phyloP scores from a whole-genome alignment of 2,888 invertebrate species.

The Leptarthrus brevirostris region DNA sequence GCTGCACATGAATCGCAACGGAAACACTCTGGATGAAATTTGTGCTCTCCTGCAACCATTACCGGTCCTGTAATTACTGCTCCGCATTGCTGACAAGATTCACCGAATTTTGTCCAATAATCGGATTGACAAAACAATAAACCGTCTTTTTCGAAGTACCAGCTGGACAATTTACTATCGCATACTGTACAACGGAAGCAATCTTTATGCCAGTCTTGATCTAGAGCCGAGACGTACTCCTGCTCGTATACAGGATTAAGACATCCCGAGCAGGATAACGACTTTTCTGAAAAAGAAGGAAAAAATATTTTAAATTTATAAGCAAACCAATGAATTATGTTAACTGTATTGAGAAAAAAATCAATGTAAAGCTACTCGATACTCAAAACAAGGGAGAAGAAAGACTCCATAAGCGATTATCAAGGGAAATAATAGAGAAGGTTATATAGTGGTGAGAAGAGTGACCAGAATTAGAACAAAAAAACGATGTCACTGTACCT shows the following conservation, averaged over 20 bases:
- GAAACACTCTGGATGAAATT: slow-evolving; percentile 97
- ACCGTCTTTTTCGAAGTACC: slow-evolving; percentile 95
- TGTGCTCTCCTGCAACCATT: slow-evolving; percentile 94
- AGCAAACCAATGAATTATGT: too few species aligned
- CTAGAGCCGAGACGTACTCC: slow-evolving; percentile 83
- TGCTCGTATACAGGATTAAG: slow-evolving; percentile 62
- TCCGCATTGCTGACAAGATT: slow-evolving; percentile 89
- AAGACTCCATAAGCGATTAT: too few species aligned
- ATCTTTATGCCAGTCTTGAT: slow-evolving; percentile 89
- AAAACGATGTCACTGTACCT: too few species aligned
- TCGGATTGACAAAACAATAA: slow-evolving; percentile 88
- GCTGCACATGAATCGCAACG: slow-evolving; percentile 83
- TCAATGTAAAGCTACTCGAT: too few species aligned
- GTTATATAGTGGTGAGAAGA: too few species aligned
- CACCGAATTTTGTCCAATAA: slow-evolving; percentile 89
- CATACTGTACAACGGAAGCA: slow-evolving; percentile 95
- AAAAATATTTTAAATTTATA: too few species aligned
- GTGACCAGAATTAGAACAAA: too few species aligned
- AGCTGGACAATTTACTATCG: slow-evolving; percentile 83
- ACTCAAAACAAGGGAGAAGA: too few species aligned
- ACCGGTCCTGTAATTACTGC: slow-evolving; percentile 79
- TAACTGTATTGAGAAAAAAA: too few species aligned
- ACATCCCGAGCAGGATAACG: slow-evolving; percentile 60
- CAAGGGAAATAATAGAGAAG: too few species aligned
- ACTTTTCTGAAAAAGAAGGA: slow-evolving; percentile 19